Conservation (phyloP, 2,797 vertebrate genomes). For the Sebastes ruberrimus region DNA sequence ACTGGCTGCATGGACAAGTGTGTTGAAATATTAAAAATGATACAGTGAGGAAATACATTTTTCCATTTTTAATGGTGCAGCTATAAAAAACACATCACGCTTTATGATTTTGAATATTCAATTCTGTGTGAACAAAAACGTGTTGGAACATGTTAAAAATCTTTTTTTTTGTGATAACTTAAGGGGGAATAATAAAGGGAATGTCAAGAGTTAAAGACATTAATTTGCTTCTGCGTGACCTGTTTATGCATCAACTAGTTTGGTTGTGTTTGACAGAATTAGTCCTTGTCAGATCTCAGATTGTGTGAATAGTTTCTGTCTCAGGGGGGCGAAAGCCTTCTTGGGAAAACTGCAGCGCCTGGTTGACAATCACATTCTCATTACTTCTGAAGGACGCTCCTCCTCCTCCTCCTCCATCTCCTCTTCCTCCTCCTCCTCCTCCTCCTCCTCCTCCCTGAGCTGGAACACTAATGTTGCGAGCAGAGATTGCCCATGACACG, state of each 20-base stretch:
- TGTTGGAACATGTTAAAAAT: too few species aligned
- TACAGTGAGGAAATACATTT: neutral
- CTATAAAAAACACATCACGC: neutral
- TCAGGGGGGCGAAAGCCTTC: neutral
- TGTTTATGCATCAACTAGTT: neutral
- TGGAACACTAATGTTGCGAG: neutral
- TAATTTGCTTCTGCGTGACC: neutral
- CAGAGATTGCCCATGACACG: conserved; percentile 11
- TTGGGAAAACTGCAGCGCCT: neutral
- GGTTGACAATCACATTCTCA: neutral
- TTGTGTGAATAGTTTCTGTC: neutral
- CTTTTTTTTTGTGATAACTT: too few species aligned
- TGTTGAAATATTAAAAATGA: neutral
- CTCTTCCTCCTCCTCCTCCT: neutral
- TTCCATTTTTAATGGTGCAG: neutral
- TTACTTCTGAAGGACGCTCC: neutral
- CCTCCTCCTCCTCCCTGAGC: neutral
- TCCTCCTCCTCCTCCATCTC: neutral
- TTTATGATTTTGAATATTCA: neutral
- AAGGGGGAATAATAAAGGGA: neutral
- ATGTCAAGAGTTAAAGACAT: neutral
- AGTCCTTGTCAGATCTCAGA: neutral
- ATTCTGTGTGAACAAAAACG: too few species aligned
- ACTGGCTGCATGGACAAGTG: too few species aligned
- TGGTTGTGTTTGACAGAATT: neutral